A percentile compares a stretch with the other conserved stretches of the same genome.
phyloP scores from a whole-genome alignment of 1,140 invertebrate genomes.

The Micrasema longulum region DNA sequence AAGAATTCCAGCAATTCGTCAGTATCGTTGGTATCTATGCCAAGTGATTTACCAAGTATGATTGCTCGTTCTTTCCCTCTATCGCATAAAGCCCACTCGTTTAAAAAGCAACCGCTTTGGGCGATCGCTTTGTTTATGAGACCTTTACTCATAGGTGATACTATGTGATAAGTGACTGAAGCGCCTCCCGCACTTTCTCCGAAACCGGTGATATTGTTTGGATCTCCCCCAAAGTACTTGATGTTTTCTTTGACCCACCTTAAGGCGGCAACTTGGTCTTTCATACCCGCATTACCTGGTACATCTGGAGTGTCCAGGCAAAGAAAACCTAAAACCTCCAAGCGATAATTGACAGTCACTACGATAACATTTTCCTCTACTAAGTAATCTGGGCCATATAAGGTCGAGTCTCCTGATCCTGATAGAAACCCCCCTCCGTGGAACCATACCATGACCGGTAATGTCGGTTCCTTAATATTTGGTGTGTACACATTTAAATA shows the following conservation, averaged over 20 bases:
- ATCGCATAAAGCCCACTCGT: slow-evolving; percentile 59
- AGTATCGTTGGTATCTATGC: slow-evolving; percentile 62
- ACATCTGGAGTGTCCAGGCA: slow-evolving; percentile 71
- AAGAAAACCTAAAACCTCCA: slow-evolving; percentile 80
- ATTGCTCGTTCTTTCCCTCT: slow-evolving; percentile 59
- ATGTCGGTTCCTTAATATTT: not conserved
- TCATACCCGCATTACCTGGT: slow-evolving; percentile 55
- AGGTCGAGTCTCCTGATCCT: slow-evolving; percentile 60
- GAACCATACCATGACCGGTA: slow-evolving; percentile 68
- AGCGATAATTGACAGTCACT: slow-evolving; percentile 81
- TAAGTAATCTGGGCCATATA: slow-evolving; percentile 64
- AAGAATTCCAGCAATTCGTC: slow-evolving; percentile 64
- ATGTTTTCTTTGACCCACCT: slow-evolving; percentile 67
- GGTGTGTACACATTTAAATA: slow-evolving; percentile 69
- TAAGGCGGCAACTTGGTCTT: slow-evolving; percentile 45
- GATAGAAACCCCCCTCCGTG: slow-evolving; percentile 72
- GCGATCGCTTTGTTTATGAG: slow-evolving; percentile 71
- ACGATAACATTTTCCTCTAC: slow-evolving; percentile 74
- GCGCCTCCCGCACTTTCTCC: slow-evolving; percentile 70
- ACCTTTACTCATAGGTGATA: slow-evolving; percentile 60
- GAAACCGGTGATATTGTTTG: slow-evolving; percentile 68
- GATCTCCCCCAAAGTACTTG: slow-evolving; percentile 73
- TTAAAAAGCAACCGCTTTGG: slow-evolving; percentile 68
- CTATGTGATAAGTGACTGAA: slow-evolving; percentile 58
- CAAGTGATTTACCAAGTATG: slow-evolving; percentile 61